Conservation (phyloP, 2,113 vertebrate genomes). For the Camelus bactrianus region DNA sequence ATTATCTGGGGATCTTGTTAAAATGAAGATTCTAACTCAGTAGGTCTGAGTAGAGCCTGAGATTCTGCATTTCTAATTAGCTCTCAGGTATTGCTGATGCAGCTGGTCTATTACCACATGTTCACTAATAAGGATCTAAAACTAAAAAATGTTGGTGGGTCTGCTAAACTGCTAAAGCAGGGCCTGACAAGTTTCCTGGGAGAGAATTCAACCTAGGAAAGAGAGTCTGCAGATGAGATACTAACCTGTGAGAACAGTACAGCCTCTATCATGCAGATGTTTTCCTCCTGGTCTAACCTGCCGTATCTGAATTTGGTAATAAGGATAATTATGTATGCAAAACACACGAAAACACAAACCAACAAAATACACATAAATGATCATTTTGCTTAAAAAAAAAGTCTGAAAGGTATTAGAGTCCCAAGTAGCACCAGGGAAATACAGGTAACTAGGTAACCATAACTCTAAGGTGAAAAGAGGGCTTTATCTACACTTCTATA, state of each 20-base stretch:
- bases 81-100: background rate
- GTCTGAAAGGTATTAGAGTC: background rate
- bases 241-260: background rate
- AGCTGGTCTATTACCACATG: background rate
- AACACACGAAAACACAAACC: background rate
- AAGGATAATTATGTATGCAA: background rate
- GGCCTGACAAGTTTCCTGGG: background rate
- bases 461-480: background rate
- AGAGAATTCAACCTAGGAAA: background rate
- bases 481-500: background rate
- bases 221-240: background rate
- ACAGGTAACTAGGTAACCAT: background rate
- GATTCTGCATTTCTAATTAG: background rate
- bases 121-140: conserved; percentile 20
- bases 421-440: background rate
- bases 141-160: background rate
- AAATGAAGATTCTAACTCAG: background rate
- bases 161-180: background rate
- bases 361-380: background rate
- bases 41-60: background rate
- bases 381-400: background rate
- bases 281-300: background rate
- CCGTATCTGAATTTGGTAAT: conserved; percentile 13
- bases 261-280: background rate
- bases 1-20: background rate